Evolutionary conservation across 2,797 vertebrate species (phyloP).

Genomic region (Pipistrellus pygmaeus): DNA sequence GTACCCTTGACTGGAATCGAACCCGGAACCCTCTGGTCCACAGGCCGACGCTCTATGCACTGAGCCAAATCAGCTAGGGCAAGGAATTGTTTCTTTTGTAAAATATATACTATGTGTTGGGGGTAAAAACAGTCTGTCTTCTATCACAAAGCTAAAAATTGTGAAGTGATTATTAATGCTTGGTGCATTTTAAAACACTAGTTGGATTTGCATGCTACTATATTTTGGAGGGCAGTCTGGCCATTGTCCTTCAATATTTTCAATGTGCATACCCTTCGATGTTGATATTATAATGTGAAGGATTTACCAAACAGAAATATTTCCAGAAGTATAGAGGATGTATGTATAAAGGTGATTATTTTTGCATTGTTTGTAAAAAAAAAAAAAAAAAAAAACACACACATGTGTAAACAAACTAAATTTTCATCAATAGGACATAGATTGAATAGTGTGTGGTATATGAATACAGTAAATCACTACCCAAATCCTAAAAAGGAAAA

Average conservation of each 20-base stretch:
- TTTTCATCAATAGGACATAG: background rate
- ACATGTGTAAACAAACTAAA: background rate
- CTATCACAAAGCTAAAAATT: background rate
- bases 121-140: background rate
- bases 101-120: background rate
- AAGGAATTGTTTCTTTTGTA: background rate
- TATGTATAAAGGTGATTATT: background rate
- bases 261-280: background rate
- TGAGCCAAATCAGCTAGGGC: too few relatives aligned
- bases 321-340: background rate
- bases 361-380: background rate
- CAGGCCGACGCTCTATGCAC: too few relatives aligned
- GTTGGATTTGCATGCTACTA: background rate
- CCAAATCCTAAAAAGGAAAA: conserved; percentile 14
- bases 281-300: background rate
- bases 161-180: background rate
- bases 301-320: background rate
- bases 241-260: background rate
- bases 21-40: too few relatives aligned
- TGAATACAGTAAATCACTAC: background rate
- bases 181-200: background rate
- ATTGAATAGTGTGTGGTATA: background rate
- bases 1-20: too few relatives aligned
- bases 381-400: background rate
- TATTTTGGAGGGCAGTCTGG: background rate